Evolutionary conservation across 2,113 vertebrate species (phyloP), one percentile per base, ranked within the genome.

Genomic region (Cheilinus undulatus): DNA sequence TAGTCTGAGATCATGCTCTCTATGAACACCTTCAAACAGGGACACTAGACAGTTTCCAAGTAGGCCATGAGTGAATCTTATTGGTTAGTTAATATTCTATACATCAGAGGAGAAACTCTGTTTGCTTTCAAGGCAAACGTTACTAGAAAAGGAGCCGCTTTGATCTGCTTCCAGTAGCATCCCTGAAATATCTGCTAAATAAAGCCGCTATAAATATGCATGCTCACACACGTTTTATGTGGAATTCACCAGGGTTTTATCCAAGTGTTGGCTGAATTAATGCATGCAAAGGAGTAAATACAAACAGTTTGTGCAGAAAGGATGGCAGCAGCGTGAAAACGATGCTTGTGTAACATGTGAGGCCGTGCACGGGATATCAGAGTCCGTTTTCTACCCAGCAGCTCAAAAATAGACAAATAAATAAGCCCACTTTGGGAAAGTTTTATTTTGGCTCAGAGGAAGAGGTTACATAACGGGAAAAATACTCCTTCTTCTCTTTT

Each of bases 121-220:
- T 34, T 20, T 75, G 76, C 84, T 88, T 87, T 91, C 85, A 76
- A 86, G 70, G 76, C 73, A 67, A 66, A 61, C 11, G 12, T 72
- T 74, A 67, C 85, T 80, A 57, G 71, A 78, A 77, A 77, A 73
- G 30, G 7, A 54, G 50, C 2, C 43, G 54, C 85, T 89, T 85
- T 90, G 85, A 90, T 88, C 71, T 77, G 12, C 42, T 56, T 74
- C 82, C 80, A 86, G 23, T 15, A 22, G 66, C 50, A 65, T 40
- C 34, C 8, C 62, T 74, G 60, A 76, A 76, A 80, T 53, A 69
- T 64, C 70, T 50, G 75, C 71, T 80, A 83, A 80, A 82, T 81
- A 76, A 82, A 81, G 74, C 23, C 7, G n/a, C 59, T 52, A 86
- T 91, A 84, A 85, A 88, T 92, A 86, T 84, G 82, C 84, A 85